phyloP scores from a whole-genome alignment of 2,113 vertebrate genomes.

The Fregata magnificens region DNA sequence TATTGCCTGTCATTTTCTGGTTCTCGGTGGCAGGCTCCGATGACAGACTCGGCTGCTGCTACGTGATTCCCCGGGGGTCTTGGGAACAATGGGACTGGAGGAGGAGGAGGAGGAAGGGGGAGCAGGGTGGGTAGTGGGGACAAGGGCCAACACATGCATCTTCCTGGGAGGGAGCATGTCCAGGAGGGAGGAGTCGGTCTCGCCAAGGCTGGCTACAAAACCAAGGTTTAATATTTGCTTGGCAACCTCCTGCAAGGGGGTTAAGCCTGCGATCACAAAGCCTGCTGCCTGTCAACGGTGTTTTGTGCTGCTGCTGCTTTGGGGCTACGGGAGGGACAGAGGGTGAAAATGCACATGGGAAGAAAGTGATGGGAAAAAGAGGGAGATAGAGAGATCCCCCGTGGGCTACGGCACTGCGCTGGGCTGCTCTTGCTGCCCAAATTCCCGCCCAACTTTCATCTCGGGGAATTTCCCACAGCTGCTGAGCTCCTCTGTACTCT shows the following conservation, averaged over 20 bases:
- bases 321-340: neutral
- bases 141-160: neutral
- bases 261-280: neutral
- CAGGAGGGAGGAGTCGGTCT: neutral
- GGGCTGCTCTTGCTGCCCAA: neutral
- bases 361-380: neutral
- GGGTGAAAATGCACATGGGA: neutral
- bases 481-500: neutral
- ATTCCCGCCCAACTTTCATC: neutral
- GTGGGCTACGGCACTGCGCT: rapidly evolving
- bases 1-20: neutral
- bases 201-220: neutral
- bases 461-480: neutral
- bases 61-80: neutral
- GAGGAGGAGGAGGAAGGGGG: neutral
- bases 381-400: neutral
- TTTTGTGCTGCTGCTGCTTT: neutral
- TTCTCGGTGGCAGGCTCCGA: neutral
- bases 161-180: neutral
- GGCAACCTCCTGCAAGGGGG: neutral
- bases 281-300: neutral
- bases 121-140: neutral
- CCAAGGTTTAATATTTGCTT: neutral
- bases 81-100: neutral
- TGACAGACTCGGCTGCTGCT: neutral